These are phyloP conservation scores for Dreissena polymorpha DNA, from an alignment of 1,140 invertebrate species.

Conservation along the genomic window DNA sequence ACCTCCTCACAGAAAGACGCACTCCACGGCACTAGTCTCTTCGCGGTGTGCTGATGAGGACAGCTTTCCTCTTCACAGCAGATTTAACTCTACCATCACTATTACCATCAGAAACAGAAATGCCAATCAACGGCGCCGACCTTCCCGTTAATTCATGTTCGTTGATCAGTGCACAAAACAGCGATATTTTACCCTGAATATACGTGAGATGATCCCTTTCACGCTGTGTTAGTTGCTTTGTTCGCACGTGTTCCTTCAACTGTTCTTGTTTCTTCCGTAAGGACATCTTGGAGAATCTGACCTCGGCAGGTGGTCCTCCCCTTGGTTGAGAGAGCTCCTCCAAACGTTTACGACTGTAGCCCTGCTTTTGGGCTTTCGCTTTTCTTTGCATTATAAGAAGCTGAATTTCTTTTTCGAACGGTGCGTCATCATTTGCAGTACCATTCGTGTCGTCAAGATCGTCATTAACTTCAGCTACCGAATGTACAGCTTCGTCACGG, in stretches of 20 bases:
- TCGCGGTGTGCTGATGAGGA: no score
- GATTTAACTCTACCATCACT: background rate
- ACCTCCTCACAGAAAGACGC: no score
- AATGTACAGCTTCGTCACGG: background rate
- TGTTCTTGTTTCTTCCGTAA: slow-evolving; percentile 33
- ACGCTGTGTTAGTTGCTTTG: slow-evolving; percentile 22
- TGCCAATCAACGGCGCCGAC: slow-evolving; percentile 3
- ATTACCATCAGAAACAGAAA: slow-evolving; percentile 6
- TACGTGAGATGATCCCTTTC: slow-evolving; percentile 28
- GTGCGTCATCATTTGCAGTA: background rate
- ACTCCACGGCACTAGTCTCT: no score
- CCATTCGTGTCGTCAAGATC: background rate
- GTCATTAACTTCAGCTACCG: background rate
- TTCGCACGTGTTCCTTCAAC: slow-evolving; percentile 24
- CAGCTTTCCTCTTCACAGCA: no score
- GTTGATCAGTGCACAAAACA: slow-evolving; percentile 37
- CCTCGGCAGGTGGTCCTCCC: slow-evolving; percentile 40
- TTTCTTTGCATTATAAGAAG: slow-evolving; percentile 5
- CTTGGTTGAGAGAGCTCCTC: slow-evolving; percentile 16
- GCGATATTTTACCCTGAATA: slow-evolving; percentile 43
- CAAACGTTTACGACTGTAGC: slow-evolving; percentile 33
- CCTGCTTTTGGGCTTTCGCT: slow-evolving; percentile 11
- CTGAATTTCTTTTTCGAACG: background rate
- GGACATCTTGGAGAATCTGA: slow-evolving; percentile 42
- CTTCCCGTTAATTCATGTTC: slow-evolving; percentile 23